These are phyloP conservation scores for Arizona elegans DNA, from an alignment of 2,113 vertebrate species.

Conservation along the genomic window DNA sequence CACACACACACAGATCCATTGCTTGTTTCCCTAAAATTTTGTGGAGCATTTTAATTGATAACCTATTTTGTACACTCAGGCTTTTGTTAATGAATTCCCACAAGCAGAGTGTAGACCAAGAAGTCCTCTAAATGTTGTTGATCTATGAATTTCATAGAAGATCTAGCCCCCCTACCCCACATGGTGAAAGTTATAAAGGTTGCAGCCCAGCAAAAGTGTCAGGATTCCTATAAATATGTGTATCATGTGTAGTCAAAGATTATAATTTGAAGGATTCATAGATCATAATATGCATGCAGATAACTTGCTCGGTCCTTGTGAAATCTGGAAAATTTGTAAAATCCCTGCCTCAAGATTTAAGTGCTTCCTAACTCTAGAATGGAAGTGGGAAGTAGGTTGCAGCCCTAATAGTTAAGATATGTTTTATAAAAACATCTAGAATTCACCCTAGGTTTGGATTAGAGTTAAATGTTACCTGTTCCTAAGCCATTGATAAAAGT, in stretches of 20 bases:
- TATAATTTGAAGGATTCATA: background rate
- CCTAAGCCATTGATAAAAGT: background rate
- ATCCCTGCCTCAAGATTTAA: background rate
- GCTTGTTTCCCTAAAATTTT: background rate
- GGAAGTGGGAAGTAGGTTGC: background rate
- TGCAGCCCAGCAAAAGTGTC: background rate
- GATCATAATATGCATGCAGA: background rate
- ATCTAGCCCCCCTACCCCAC: background rate
- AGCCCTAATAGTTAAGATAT: background rate
- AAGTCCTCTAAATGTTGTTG: background rate
- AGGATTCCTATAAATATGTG: background rate
- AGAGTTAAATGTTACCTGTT: background rate
- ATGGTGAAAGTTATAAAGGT: background rate
- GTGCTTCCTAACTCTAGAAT: background rate
- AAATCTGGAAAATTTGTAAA: background rate
- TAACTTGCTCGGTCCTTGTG: background rate
- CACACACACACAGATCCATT: constrained; percentile 3
- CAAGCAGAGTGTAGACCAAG: background rate
- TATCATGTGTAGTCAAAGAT: background rate
- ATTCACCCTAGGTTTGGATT: background rate
- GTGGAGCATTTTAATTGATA: constrained; percentile 9
- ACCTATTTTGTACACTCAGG: background rate
- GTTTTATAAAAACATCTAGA: background rate
- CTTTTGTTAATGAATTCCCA: background rate
- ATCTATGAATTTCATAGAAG: background rate